These are phyloP conservation scores for Paracentrotus lividus DNA, from an alignment of 53 echinoderm and acorn worm genomes.

Conservation along the genomic window DNA sequence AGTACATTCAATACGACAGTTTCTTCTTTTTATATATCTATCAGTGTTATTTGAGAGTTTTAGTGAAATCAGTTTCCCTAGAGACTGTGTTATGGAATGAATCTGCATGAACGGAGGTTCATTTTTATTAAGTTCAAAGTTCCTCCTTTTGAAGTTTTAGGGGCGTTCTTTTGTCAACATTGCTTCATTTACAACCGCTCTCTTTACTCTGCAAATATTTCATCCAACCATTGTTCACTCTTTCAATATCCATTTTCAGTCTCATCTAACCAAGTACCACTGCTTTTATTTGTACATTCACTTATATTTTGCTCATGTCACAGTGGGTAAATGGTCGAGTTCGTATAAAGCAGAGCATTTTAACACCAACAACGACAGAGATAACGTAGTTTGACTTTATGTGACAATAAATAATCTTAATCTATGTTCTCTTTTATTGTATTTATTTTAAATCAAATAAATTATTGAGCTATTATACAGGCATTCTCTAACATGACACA, in stretches of 20 bases:
- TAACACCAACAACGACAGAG: neutral
- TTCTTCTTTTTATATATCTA: too few relatives aligned
- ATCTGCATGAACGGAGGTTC: too few relatives aligned
- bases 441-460: too few relatives aligned
- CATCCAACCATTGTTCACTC: neutral
- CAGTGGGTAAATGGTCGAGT: neutral
- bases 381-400: neutral
- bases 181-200: neutral
- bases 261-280: neutral
- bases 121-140: neutral
- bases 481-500: too few relatives aligned
- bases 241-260: neutral
- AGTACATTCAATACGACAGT: too few relatives aligned
- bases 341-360: neutral
- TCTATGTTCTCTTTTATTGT: neutral
- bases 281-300: neutral
- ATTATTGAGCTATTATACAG: too few relatives aligned
- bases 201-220: neutral
- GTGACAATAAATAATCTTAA: neutral
- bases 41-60: too few relatives aligned
- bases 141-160: neutral
- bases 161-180: conserved; percentile 21
- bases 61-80: too few relatives aligned
- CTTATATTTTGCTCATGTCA: neutral
- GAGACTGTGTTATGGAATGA: too few relatives aligned